A percentile compares a stretch with the other conserved stretches of the same genome.
Conservation (phyloP, 2,888 invertebrate genomes). For the Phaedon cochleariae region DNA sequence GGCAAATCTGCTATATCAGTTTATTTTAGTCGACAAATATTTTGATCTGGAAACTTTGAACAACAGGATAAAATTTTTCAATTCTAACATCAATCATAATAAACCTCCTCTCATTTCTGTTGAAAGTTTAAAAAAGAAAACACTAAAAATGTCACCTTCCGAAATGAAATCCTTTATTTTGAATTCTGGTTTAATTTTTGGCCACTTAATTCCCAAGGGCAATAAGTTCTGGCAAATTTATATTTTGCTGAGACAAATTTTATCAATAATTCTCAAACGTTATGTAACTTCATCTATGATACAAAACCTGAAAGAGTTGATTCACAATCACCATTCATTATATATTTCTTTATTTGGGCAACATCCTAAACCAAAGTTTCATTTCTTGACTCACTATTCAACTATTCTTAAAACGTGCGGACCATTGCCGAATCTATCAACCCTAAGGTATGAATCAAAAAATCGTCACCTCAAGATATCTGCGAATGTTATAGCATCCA, state of each 20-base stretch:
- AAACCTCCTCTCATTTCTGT: constrained; percentile 24
- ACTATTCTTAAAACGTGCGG: not conserved
- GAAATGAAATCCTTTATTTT: constrained; percentile 33
- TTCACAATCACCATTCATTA: constrained; percentile 28
- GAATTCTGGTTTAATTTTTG: constrained; percentile 25
- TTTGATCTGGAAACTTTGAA: constrained; percentile 24
- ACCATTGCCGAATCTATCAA: not conserved
- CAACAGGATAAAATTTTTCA: constrained; percentile 22
- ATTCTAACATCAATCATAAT: constrained; percentile 20
- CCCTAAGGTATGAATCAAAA: not conserved
- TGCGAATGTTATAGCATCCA: not conserved
- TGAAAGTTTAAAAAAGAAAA: constrained; percentile 28
- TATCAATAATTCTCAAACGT: constrained; percentile 24
- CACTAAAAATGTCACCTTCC: constrained; percentile 29
- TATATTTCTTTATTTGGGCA: constrained; percentile 15
- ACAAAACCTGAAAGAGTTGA: constrained; percentile 16
- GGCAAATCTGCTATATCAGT: constrained; percentile 23
- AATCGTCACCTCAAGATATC: no score
- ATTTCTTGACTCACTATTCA: not conserved
- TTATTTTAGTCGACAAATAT: constrained; percentile 23
- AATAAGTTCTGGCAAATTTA: constrained; percentile 29
- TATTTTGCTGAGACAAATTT: constrained; percentile 24
- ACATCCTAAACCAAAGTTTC: no score
- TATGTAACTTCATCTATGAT: constrained; percentile 12
- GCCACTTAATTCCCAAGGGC: constrained; percentile 18